Percentiles rank a stretch among this genome's conserved stretches.
Evolutionary conservation across 1,140 invertebrate genomes (phyloP).

Genomic region (Drosophila arizonae): DNA sequence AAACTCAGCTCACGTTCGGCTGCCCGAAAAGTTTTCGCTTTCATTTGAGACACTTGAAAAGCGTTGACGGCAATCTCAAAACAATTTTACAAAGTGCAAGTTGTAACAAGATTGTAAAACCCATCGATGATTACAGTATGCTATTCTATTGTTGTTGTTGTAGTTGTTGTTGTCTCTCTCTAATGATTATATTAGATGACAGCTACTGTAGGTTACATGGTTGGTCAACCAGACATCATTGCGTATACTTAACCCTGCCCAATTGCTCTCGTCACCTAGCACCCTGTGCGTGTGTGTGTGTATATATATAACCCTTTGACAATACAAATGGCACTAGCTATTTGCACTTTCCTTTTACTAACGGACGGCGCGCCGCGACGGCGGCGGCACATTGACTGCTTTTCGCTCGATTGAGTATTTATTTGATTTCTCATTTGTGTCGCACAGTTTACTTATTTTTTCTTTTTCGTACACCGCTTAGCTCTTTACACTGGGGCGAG

Average conservation of each 20-base stretch:
- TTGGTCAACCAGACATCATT: conserved; percentile 42
- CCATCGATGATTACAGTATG: conserved; percentile 25
- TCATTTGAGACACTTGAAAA: conserved; percentile 58
- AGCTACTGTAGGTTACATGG: conserved; percentile 2
- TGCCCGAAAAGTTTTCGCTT: conserved; percentile 44
- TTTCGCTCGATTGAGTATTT: conserved; percentile 79
- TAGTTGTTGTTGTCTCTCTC: background rate
- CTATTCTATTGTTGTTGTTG: no score
- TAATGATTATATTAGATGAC: conserved; percentile 3
- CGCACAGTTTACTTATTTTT: conserved; percentile 53
- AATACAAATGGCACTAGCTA: conserved; percentile 45
- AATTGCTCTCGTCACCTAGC: background rate
- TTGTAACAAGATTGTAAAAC: conserved; percentile 17
- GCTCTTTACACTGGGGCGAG: background rate
- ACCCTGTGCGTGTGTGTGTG: background rate
- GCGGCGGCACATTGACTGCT: conserved; percentile 68
- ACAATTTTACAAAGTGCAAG: conserved; percentile 43
- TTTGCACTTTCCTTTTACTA: conserved; percentile 39
- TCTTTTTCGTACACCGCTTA: background rate
- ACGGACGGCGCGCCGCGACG: conserved; percentile 15
- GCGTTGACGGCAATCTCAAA: conserved; percentile 41
- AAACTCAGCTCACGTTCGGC: conserved; percentile 60
- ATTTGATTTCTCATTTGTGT: conserved; percentile 80
- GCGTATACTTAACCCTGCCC: conserved; percentile 54
- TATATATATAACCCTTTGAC: conserved; percentile 47